A percentile compares a stretch with the other conserved stretches of the same genome.
These are phyloP conservation scores for Drosophila teissieri DNA, from an alignment of 1,140 invertebrate genomes.

Conservation along the genomic window DNA sequence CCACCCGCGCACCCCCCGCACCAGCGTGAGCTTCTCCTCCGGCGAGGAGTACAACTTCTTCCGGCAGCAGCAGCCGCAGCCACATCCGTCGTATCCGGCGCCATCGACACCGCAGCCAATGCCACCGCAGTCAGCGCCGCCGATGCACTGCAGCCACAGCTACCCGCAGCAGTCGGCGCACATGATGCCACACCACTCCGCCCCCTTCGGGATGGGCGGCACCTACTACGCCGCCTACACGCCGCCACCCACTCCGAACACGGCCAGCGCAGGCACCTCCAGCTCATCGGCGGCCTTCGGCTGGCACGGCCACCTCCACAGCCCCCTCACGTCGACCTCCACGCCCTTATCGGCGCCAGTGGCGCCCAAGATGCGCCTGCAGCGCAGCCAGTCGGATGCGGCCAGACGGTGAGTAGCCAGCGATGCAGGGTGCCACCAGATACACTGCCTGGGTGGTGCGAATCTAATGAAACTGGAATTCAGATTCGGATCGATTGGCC, in stretches of 20 bases:
- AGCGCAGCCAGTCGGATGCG: conserved; percentile 79
- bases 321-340: conserved; percentile 49
- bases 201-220: conserved; percentile 41
- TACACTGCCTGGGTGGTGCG: neutral
- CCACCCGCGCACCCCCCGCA: conserved; percentile 74
- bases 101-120: conserved; percentile 70
- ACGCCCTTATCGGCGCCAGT: conserved; percentile 58
- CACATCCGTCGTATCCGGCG: conserved; percentile 61
- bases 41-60: conserved; percentile 77
- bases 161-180: conserved; percentile 69
- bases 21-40: conserved; percentile 71
- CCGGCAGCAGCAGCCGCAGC: conserved; percentile 67
- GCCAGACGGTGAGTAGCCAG: conserved; percentile 77
- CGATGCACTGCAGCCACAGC: conserved; percentile 75
- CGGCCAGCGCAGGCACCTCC: conserved; percentile 61
- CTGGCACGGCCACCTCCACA: conserved; percentile 50
- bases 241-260: conserved; percentile 80
- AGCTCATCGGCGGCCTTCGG: conserved; percentile 38
- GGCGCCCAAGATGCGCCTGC: conserved; percentile 74
- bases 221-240: conserved; percentile 75
- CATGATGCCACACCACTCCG: conserved; percentile 61
- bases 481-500: neutral
- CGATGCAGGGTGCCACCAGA: conserved; percentile 1
- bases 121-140: conserved; percentile 77
- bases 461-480: no score